These are phyloP conservation scores for Andrena trimmerana DNA, from an alignment of 2,888 invertebrate species.

Conservation along the genomic window DNA sequence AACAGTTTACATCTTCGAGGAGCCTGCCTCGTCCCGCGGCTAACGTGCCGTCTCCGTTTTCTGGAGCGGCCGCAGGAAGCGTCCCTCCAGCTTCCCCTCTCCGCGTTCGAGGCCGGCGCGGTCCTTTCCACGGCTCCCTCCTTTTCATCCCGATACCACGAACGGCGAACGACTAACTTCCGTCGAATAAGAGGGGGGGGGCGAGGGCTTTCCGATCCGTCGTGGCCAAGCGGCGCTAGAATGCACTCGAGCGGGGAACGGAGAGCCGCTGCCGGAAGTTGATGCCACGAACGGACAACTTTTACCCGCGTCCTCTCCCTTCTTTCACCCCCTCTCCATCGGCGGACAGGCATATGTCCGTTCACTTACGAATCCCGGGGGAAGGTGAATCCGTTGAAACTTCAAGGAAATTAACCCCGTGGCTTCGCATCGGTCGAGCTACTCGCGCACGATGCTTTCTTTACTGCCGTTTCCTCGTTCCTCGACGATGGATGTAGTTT, in stretches of 20 bases:
- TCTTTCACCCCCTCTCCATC: background rate
- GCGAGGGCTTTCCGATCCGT: slow-evolving; percentile 35
- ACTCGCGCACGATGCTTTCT: background rate
- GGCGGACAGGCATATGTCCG: background rate
- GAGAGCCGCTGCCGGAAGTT: slow-evolving; percentile 26
- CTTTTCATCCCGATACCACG: slow-evolving; percentile 24
- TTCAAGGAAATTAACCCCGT: slow-evolving; percentile 25
- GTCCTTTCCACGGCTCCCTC: slow-evolving; percentile 10
- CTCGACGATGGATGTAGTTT: background rate
- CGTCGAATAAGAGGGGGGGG: slow-evolving; percentile 17
- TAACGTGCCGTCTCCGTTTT: slow-evolving; percentile 21
- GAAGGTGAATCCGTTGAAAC: slow-evolving; percentile 30
- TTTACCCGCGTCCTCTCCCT: slow-evolving; percentile 21
- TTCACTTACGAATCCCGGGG: slow-evolving; percentile 2
- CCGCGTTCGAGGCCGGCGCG: slow-evolving; percentile 12
- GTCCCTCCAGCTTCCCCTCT: slow-evolving; percentile 17
- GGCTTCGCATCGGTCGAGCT: background rate
- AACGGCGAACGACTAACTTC: slow-evolving; percentile 39
- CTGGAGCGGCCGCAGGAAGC: slow-evolving; percentile 34
- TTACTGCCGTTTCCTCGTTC: background rate
- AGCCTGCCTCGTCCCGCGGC: slow-evolving; percentile 18
- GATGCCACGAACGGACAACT: slow-evolving; percentile 33
- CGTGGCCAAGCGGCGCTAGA: slow-evolving; percentile 13
- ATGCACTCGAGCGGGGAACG: slow-evolving; percentile 13
- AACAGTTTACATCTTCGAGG: slow-evolving; percentile 78